Evolutionary conservation across 2,797 vertebrate species (phyloP), one percentile per base, ranked within the genome.

Genomic region (Steatocranus sp.): DNA sequence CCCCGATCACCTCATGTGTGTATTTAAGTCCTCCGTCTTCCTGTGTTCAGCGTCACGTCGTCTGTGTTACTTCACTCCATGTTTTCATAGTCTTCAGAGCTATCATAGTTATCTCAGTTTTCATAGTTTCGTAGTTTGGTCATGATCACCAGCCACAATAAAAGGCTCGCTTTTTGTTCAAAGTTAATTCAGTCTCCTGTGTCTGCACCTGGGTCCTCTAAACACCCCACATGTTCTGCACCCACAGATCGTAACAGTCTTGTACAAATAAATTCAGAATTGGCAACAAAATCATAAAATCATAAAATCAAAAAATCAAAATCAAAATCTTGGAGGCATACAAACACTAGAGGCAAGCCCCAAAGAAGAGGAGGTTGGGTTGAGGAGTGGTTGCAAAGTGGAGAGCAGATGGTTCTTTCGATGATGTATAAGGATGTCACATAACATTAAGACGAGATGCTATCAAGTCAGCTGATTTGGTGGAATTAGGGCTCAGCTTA

Each of bases 271-370:
- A 41, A 23, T 68, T 68, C 20, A 68, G 63, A 58, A 32, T 7
- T 58, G 54, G 54, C 17, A 18, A 34, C 25, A 27, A 18, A 70
- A 15, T 70, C 23, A 27, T 11, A 5, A 46, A 18, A 46, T 2
- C 5, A n/a, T n/a, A 27, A 18, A 70, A 15, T 70, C 23, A 27
- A 8, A 5, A 46, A 18, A 46, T 2, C 5, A 25, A 25, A 11
- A 27, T 46, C 6, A 0, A 43, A 18, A 6, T 7, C 7, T 27
- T 46, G 14, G n/a, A 68, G 3, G 61, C 20, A 25, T 0, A 0
- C 15, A 27, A 46, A 70, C 66, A 70, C 41, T 2, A 11, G 15
- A 30, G 10, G 15, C 15, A 30, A 30, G 41, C 66, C 41, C 41
- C 7, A 12, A n/a, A 73, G 68, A 73, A 10, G 25, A 7, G 23